phyloP scores from a whole-genome alignment of 2,888 invertebrate species.

The Drosophila differens region DNA sequence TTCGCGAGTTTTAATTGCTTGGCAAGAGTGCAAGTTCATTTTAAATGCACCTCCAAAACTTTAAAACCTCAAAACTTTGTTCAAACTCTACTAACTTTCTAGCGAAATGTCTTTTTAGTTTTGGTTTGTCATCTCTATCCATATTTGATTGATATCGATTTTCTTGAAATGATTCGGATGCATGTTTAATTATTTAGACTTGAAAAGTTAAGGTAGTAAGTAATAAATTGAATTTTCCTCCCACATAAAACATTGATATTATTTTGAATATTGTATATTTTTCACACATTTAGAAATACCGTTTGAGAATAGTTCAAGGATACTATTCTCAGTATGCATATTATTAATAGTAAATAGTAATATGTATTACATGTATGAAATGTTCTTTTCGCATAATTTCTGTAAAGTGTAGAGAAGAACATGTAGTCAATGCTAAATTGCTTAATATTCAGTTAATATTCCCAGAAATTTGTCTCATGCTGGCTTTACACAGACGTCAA shows the following conservation, averaged over 20 bases:
- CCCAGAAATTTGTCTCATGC: slow-evolving; percentile 1
- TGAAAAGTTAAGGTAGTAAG: background rate
- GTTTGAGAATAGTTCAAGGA: slow-evolving; percentile 43
- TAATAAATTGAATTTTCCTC: background rate
- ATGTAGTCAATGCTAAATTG: slow-evolving; percentile 35
- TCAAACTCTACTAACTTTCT: background rate
- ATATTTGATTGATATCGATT: slow-evolving; percentile 4
- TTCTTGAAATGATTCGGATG: background rate
- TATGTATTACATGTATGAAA: slow-evolving; percentile 37
- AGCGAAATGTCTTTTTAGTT: background rate
- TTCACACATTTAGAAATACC: slow-evolving; percentile 62
- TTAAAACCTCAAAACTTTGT: slow-evolving; percentile 8
- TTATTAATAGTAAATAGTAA: slow-evolving; percentile 39
- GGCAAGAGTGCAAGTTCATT: background rate
- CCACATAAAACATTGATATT: background rate
- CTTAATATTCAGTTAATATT: slow-evolving; percentile 35
- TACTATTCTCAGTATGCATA: slow-evolving; percentile 21
- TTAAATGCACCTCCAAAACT: background rate
- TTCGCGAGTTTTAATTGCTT: background rate
- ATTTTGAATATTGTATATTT: slow-evolving; percentile 35
- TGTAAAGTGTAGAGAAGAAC: slow-evolving; percentile 1
- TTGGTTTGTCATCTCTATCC: background rate
- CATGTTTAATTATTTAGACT: background rate
- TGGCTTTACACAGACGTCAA: background rate
- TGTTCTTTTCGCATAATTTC: slow-evolving; percentile 14